These are phyloP conservation scores for Plecotus auritus DNA, from an alignment of 2,113 vertebrate genomes.

Conservation along the genomic window DNA sequence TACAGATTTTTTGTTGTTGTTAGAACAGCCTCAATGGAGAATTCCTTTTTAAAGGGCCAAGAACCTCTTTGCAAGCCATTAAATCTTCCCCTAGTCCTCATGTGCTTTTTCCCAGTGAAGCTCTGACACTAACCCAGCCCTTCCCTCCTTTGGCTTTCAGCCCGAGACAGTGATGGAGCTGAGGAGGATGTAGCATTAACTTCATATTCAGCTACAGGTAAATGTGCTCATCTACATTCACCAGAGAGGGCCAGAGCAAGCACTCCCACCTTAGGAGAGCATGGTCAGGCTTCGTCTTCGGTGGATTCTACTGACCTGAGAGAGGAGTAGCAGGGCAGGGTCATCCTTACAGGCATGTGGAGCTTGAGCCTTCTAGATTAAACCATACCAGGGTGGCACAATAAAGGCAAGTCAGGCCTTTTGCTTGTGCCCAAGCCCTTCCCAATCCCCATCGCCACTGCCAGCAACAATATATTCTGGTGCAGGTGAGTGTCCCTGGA, in stretches of 20 bases:
- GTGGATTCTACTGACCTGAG: not conserved
- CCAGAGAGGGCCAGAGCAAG: not conserved
- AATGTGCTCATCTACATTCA: constrained; percentile 62
- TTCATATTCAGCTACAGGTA: constrained; percentile 73
- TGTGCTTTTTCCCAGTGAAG: not conserved
- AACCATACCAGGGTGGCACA: not conserved
- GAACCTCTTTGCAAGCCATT: not conserved
- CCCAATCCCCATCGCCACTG: not conserved
- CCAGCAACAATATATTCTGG: not conserved
- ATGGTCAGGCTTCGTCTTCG: not conserved
- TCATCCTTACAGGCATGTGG: not conserved
- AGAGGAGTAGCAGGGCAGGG: not conserved
- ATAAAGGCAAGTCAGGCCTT: not conserved
- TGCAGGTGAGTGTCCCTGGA: not conserved
- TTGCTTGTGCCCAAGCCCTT: not conserved
- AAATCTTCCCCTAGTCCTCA: not conserved
- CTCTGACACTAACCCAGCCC: constrained; percentile 59
- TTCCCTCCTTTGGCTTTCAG: constrained; percentile 81
- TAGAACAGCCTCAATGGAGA: not conserved
- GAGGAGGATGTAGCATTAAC: constrained; percentile 79
- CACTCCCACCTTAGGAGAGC: not conserved
- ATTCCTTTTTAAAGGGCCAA: not conserved
- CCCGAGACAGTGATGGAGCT: constrained; percentile 76
- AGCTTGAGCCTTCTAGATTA: not conserved
- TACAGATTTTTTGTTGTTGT: not conserved